phyloP scores from a whole-genome alignment of 2,797 vertebrate genomes.

The Sebastes ruberrimus region DNA sequence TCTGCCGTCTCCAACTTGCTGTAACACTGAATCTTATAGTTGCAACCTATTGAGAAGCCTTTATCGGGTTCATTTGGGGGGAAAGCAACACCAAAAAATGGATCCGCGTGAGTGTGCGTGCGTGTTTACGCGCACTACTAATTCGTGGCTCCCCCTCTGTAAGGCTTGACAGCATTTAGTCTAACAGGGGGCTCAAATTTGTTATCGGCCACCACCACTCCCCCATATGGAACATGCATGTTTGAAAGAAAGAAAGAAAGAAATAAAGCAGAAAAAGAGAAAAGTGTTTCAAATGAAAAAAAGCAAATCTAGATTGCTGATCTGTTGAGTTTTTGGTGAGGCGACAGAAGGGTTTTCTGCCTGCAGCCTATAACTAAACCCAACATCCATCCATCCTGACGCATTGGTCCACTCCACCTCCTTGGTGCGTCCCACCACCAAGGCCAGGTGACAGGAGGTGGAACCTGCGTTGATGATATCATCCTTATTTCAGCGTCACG shows the following conservation, averaged over 20 bases:
- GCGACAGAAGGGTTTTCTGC: conserved; percentile 6
- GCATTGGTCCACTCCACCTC: conserved; percentile 12
- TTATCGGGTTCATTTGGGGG: neutral
- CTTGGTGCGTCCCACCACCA: conserved; percentile 8
- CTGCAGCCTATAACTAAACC: neutral
- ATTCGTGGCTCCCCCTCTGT: neutral
- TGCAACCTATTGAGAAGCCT: conserved; percentile 17
- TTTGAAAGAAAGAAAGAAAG: neutral
- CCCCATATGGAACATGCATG: neutral
- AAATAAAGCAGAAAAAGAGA: too few species aligned
- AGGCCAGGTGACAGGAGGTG: conserved; percentile 8
- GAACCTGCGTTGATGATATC: conserved; percentile 31
- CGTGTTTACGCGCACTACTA: conserved; percentile 5
- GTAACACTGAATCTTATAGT: conserved; percentile 29
- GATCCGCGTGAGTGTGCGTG: neutral
- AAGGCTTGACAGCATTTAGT: neutral
- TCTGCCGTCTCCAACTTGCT: conserved; percentile 46
- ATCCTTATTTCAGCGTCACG: conserved; percentile 31
- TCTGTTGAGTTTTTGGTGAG: neutral
- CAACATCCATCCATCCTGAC: conserved; percentile 30
- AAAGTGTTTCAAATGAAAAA: neutral
- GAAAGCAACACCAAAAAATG: neutral
- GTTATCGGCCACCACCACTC: neutral
- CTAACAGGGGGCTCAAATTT: neutral
- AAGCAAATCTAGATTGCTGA: neutral